A percentile compares a stretch with the other conserved stretches of the same genome.
Conservation (phyloP, 2,113 vertebrate genomes). For the Silurus glanis region DNA sequence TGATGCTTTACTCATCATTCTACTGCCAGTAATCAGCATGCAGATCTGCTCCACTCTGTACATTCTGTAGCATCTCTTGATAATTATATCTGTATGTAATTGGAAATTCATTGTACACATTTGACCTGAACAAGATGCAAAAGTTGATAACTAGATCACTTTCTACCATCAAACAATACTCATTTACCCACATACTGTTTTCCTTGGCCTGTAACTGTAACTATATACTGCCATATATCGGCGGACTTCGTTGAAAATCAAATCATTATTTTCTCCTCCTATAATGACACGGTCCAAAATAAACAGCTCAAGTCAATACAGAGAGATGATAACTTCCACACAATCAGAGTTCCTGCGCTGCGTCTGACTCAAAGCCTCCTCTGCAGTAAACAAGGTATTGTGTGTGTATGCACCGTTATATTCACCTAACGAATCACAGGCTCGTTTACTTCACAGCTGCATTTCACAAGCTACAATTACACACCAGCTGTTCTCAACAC, state of each 20-base stretch:
- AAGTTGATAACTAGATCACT: too few relatives aligned
- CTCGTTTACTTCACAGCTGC: constrained; percentile 41
- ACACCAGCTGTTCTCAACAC: constrained; percentile 24
- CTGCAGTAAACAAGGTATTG: constrained; percentile 14
- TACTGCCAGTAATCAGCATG: too few relatives aligned
- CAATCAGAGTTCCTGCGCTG: neutral
- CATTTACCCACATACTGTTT: neutral
- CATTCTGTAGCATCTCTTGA: too few relatives aligned
- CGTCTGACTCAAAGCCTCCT: neutral
- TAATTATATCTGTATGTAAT: too few relatives aligned
- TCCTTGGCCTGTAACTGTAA: neutral
- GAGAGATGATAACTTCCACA: neutral
- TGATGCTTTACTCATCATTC: too few relatives aligned
- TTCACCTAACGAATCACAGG: constrained; percentile 30
- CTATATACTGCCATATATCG: neutral
- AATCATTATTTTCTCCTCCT: constrained; percentile 9
- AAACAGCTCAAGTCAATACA: neutral
- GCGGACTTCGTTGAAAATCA: neutral
- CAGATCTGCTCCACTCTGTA: too few relatives aligned
- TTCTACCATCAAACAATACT: neutral
- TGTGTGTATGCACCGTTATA: constrained; percentile 14
- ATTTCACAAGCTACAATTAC: constrained; percentile 38
- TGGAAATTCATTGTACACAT: too few relatives aligned
- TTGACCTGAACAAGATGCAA: too few relatives aligned
- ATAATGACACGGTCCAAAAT: neutral